Evolutionary conservation across 2,797 vertebrate genomes (phyloP), one percentile per base, ranked within the genome.

Genomic region (Ptychadena robeensis): DNA sequence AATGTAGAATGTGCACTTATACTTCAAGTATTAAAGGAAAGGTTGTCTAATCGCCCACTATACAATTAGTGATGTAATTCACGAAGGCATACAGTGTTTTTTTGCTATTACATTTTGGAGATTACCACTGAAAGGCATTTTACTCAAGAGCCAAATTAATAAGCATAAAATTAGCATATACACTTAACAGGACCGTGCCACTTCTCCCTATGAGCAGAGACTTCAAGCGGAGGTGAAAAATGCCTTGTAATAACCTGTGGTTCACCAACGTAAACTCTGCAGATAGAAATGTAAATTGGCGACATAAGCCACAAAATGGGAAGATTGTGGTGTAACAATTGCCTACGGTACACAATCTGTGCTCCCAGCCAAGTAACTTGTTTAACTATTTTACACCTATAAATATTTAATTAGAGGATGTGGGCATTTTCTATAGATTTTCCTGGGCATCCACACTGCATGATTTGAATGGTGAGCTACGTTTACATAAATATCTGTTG

Each of bases 141-240:
- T 48, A 73, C 59, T 82, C 72, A 59, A 74, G 64, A 75, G 72
- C 63, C 64, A 82, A 74, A 82, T 82, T 82, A 82, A 82, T 74
- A 75, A 68, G 80, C 72, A 82, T 82, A 74, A 74, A 73, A 82
- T 82, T 73, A 66, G 61, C 63, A 59, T 40, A 63, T 81, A 81
- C 70, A 66, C 61, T 81, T 81, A 66, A 48, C 63, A 73, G 70
- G 70, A 34, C 61, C 1, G 40, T 57, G 32, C 63, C 68, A 67
- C 71, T 67, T 48, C 40, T 68, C 64, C 66, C 37, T 30, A 31
- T 57, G 22, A 72, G 14, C 31, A 25, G 57, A 68, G 72, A 31
- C 65, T 75, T 74, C 40, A 48, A 68, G 71, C 44, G 5, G 64
- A 59, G 79, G 37, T 73, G 63, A 66, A 81, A 74, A 81, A 37